phyloP scores from a whole-genome alignment of 2,113 vertebrate species.

The human region DNA sequence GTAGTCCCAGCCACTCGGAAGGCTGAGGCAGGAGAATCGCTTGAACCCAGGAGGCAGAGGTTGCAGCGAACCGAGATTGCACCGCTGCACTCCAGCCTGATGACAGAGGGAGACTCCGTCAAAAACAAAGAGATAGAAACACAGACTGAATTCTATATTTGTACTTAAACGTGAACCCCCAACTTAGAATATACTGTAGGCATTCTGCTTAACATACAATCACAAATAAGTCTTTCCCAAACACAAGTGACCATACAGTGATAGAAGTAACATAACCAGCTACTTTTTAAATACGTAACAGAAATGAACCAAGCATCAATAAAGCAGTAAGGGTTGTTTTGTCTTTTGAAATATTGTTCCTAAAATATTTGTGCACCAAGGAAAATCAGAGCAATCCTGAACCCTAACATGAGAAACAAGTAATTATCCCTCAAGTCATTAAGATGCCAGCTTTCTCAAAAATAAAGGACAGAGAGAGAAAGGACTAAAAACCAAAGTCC shows the following conservation, averaged over 20 bases:
- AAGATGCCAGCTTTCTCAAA: not conserved
- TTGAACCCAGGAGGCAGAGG: too few relatives aligned
- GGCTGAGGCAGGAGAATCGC: too few relatives aligned
- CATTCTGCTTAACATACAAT: not conserved
- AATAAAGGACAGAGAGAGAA: not conserved
- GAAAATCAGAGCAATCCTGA: constrained; percentile 22
- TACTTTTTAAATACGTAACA: not conserved
- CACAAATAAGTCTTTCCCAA: not conserved
- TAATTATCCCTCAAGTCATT: not conserved
- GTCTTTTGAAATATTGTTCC: not conserved
- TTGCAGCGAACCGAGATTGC: too few relatives aligned
- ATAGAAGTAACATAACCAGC: not conserved
- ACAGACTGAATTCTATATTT: not conserved
- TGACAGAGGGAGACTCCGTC: too few relatives aligned
- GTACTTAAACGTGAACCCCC: not conserved
- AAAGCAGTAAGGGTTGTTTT: not conserved
- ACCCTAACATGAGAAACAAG: not conserved
- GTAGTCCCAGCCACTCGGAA: too few relatives aligned
- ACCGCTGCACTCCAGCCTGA: too few relatives aligned
- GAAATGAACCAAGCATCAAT: not conserved
- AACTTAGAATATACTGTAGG: not conserved
- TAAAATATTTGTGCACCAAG: not conserved
- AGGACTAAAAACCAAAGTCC: not conserved
- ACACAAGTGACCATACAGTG: not conserved
- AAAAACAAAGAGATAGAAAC: not conserved